A percentile compares a stretch with the other conserved stretches of the same genome.
Evolutionary conservation across 2,113 vertebrate species (phyloP).

Genomic region (Ondatra zibethicus): DNA sequence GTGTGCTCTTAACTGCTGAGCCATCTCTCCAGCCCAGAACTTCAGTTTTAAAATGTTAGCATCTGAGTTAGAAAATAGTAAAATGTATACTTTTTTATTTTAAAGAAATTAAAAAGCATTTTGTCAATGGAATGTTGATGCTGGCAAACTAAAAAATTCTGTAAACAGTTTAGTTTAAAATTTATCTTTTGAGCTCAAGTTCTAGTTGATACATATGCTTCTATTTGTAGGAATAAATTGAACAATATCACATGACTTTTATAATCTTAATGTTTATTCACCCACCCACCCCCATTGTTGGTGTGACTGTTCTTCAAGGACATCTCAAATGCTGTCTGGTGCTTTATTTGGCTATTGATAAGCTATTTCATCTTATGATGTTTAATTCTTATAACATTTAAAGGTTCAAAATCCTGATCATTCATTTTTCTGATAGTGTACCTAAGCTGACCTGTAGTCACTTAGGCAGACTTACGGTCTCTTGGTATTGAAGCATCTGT

Average conservation of each 20-base stretch:
- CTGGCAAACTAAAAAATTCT: too few species aligned
- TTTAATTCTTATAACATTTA: not conserved
- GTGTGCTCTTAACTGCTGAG: too few species aligned
- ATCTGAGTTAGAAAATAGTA: too few species aligned
- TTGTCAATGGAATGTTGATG: too few species aligned
- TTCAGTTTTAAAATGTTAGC: too few species aligned
- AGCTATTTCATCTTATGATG: not conserved
- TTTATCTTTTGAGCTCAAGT: too few species aligned
- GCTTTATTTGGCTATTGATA: conserved; percentile 14
- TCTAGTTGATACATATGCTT: too few species aligned
- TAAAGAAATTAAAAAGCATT: too few species aligned
- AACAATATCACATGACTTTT: conserved; percentile 21
- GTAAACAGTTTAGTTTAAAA: too few species aligned
- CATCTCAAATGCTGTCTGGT: not conserved
- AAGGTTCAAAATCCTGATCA: not conserved
- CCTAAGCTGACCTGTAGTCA: not conserved
- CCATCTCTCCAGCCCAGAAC: too few species aligned
- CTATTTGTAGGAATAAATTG: not conserved
- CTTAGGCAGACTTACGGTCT: not conserved
- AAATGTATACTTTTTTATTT: too few species aligned
- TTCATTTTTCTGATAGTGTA: not conserved
- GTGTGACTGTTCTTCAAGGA: not conserved
- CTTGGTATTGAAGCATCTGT: not conserved
- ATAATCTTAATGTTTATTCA: not conserved
- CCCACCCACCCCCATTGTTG: not conserved